phyloP scores from a whole-genome alignment of 2,113 vertebrate species.

The Paramisgurnus dabryanus region DNA sequence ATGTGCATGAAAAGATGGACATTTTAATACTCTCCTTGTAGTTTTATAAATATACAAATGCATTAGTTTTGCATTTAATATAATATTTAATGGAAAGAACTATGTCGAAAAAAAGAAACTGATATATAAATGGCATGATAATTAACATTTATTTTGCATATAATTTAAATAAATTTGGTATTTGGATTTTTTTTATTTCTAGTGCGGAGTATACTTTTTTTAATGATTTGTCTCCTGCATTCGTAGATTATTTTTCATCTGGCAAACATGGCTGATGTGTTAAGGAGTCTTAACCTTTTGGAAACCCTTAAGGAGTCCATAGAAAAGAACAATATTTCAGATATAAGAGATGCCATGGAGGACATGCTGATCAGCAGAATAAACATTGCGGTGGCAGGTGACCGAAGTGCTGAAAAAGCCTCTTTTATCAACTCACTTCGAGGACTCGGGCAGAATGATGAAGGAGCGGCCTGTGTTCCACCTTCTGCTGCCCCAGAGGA shows the following conservation, averaged over 20 bases:
- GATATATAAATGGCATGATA: too few relatives aligned
- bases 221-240: not conserved
- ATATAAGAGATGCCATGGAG: slow-evolving; percentile 73
- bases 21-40: not conserved
- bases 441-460: slow-evolving; percentile 63
- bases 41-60: too few relatives aligned
- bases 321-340: slow-evolving; percentile 70
- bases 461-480: slow-evolving; percentile 56
- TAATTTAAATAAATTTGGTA: too few relatives aligned
- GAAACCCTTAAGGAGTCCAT: slow-evolving; percentile 72
- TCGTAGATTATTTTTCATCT: not conserved
- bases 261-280: slow-evolving; percentile 68
- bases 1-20: not conserved
- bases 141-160: too few relatives aligned
- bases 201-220: too few relatives aligned
- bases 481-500: slow-evolving; percentile 53
- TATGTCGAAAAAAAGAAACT: too few relatives aligned
- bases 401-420: slow-evolving; percentile 63
- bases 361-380: slow-evolving; percentile 74
- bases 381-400: slow-evolving; percentile 67
- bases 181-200: too few relatives aligned
- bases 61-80: too few relatives aligned
- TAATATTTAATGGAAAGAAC: too few relatives aligned
- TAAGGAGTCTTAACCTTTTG: slow-evolving; percentile 68
- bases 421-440: slow-evolving; percentile 68